Evolutionary conservation across 2,113 vertebrate genomes (phyloP), one percentile per base, ranked within the genome.

Genomic region (Apistogramma diplotaenia): DNA sequence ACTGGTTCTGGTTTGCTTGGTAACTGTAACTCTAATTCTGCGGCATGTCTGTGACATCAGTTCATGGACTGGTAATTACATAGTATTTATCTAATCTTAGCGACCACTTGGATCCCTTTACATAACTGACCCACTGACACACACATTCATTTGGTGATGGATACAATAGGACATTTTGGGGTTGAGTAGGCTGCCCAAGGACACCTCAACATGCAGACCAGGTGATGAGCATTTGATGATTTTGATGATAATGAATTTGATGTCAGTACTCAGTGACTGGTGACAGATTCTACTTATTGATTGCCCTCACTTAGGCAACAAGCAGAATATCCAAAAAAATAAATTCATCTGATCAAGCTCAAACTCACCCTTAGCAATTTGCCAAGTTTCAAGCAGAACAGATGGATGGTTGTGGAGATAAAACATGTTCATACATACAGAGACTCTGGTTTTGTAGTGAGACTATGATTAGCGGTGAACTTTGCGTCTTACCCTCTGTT

Each of bases 401-500:
- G 35, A 37, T 6, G 4, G 11, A 0, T 2, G 13, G 12, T 13
- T 15, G 40, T 5, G 13, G 4, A 43, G 40, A 43, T 5, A 43
- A 8, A 25, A 0, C 35, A 3, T 10, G 4, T 2, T 65, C n/a
- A 23, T n/a, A 25, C 0, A 40, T 21, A 40, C 60, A 0, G 60
- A 40, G 13, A 29, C 13, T 3, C 8, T 5, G 31, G 9, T 0
- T 33, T 19, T 40, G 9, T 11, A 51, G n/a, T 55, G 43, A n/a
- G 1, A 29, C 23, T 29, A 10, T 74, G 74, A 13, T 53, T 15
- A 21, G 35, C 18, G 37, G 43, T 62, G 54, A 37, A 2, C 5
- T 7, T 6, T 60, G 53, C 27, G 0, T 73, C 96, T 96, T 94
- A 99, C 97, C 96, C 96, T 96, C 91, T 98, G 97, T 90, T 98